Conservation (phyloP, 2,888 invertebrate genomes). For the Hypomecis punctinalis region DNA sequence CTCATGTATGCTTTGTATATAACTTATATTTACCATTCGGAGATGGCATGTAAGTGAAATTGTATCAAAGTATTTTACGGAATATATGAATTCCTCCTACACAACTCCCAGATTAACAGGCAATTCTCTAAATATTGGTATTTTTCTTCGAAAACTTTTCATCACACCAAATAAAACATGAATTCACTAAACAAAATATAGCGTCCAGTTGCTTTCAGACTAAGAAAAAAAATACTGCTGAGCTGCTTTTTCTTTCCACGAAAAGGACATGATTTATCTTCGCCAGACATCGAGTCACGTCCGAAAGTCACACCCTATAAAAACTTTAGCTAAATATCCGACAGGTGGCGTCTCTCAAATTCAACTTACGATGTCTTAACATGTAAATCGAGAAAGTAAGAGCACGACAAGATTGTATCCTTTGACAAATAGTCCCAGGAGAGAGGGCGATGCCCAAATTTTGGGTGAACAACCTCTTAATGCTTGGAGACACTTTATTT, state of each 20-base stretch:
- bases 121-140: too few species aligned
- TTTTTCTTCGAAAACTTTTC: too few species aligned
- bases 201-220: not conserved
- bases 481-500: constrained; percentile 84
- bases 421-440: constrained; percentile 75
- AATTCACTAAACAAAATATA: too few species aligned
- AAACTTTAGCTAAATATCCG: constrained; percentile 43
- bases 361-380: constrained; percentile 47
- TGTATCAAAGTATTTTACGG: too few species aligned
- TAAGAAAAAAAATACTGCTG: constrained; percentile 12
- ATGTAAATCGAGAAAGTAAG: constrained; percentile 59
- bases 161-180: too few species aligned
- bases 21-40: too few species aligned
- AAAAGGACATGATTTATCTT: constrained; percentile 26
- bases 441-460: constrained; percentile 80
- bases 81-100: too few species aligned
- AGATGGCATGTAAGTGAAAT: too few species aligned
- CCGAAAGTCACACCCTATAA: constrained; percentile 38
- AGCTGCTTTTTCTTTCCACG: constrained; percentile 23
- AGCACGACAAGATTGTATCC: constrained; percentile 66
- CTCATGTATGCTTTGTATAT: too few species aligned
- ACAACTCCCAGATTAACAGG: too few species aligned
- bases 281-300: constrained; percentile 32
- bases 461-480: constrained; percentile 84
- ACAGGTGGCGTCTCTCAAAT: constrained; percentile 64